Base-by-base conservation (phyloP, 92 coral and sea anemone species). In the Anthopleura xanthogrammica region DNA sequence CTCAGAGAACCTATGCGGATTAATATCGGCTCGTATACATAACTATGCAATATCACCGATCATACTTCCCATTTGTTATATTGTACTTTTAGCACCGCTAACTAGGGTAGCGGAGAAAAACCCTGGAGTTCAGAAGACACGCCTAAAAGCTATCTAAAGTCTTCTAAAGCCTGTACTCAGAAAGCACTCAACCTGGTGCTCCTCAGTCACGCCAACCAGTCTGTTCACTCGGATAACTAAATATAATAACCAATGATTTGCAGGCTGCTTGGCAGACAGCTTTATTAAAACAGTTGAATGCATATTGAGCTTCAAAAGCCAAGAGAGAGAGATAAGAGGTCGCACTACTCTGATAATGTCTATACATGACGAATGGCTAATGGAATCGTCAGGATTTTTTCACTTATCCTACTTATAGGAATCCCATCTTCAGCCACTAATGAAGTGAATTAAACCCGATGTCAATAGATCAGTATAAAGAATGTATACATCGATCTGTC, bases 341-440 rank as follows among this genome's bases (percentile, higher is more conserved):
- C 17, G 42, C 41, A 22, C 42, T 68, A 2, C 7, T 13, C 41
- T 12, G 74, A 68, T 68, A 68, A 68, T 68, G 17, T 23, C 74
- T 68, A 65, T 65, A 9, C 42, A 12, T 68, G 29, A 68, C 74
- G 17, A 68, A 68, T 68, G 14, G 1, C 46, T 68, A 68, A 68
- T 68, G 74, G 74, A 68, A 36, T 68, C 74, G 42, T 68, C 74
- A 42, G 46, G 74, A 68, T 68, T 68, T 29, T 54, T 36, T 68
- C 74, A 29, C 24, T 68, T 68, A 29, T 68, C 74, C 74, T 68
- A 68, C 74, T 68, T 68, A 68, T n/a, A 68, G 74, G 74, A 68
- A 36, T 68, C 74, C 7, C 41, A 68, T 68, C 43, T 68, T 36
- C 74, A 23, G 74, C 5, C 13, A 36, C 74, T 68, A 68, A 68